Conservation (phyloP, 1,140 invertebrate genomes). For the Eufriesea mexicana region DNA sequence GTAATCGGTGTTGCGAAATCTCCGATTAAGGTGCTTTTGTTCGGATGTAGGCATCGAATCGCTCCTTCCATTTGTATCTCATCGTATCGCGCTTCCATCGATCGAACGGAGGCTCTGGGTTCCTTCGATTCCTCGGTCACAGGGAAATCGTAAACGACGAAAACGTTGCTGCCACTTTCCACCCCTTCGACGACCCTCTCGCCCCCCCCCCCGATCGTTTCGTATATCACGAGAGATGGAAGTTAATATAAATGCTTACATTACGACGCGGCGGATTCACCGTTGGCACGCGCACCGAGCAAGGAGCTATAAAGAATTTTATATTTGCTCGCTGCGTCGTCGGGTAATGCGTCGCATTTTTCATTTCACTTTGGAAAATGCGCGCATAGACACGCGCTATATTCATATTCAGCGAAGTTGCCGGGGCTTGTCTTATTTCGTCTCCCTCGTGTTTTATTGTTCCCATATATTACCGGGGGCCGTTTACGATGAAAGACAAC, state of each 20-base stretch:
- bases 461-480: constrained; percentile 21
- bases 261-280: background rate
- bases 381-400: constrained; percentile 34
- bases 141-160: background rate
- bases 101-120: no score
- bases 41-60: background rate
- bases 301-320: constrained; percentile 41
- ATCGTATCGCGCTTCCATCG: background rate
- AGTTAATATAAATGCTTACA: constrained; percentile 36
- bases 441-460: constrained; percentile 38
- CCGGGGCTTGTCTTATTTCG: constrained; percentile 37
- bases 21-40: background rate
- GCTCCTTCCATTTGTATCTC: background rate
- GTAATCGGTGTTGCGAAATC: background rate
- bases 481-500: constrained; percentile 41
- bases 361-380: constrained; percentile 46
- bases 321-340: constrained; percentile 44
- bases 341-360: constrained; percentile 47
- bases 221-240: background rate
- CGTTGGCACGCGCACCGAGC: background rate
- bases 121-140: background rate
- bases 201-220: background rate
- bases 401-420: constrained; percentile 26
- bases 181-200: no score
- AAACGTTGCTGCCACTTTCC: background rate